Percentiles rank a stretch among this genome's conserved stretches.
Conservation (phyloP, 2,888 invertebrate genomes). For the Tetrapedia diversipes region DNA sequence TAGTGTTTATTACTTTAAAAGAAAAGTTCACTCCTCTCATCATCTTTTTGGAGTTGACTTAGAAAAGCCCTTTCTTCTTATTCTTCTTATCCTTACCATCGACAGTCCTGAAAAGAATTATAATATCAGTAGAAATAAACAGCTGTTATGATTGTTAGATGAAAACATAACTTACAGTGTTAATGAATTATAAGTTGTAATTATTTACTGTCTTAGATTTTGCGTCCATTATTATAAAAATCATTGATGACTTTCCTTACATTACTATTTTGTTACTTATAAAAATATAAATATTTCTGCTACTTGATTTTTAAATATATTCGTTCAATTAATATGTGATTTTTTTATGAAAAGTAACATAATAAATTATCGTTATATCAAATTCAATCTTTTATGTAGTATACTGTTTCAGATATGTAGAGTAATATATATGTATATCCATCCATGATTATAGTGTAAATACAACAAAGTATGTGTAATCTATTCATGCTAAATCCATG, state of each 20-base stretch:
- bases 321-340: not conserved
- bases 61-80: slow-evolving; percentile 96
- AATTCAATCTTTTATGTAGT: not conserved
- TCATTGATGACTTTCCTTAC: slow-evolving; percentile 1
- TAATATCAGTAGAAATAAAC: slow-evolving; percentile 35
- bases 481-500: slow-evolving; percentile 65
- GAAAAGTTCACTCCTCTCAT: slow-evolving; percentile 34
- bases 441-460: slow-evolving; percentile 7
- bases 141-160: slow-evolving; percentile 11
- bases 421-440: slow-evolving; percentile 7
- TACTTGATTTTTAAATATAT: not conserved
- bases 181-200: slow-evolving; percentile 36
- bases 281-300: not conserved
- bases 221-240: slow-evolving; percentile 17
- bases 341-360: not conserved
- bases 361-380: not conserved
- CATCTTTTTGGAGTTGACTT: slow-evolving; percentile 78
- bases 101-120: slow-evolving; percentile 87
- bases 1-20: slow-evolving; percentile 18
- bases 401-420: not conserved
- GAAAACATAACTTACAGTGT: slow-evolving; percentile 46
- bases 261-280: slow-evolving; percentile 13
- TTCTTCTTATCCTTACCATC: slow-evolving; percentile 95
- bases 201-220: slow-evolving; percentile 9
- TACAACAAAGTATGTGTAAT: slow-evolving; percentile 28